Percentiles rank a stretch among this genome's conserved stretches.
phyloP scores from a whole-genome alignment of 1,140 invertebrate species.

The Drosophila sproati region DNA sequence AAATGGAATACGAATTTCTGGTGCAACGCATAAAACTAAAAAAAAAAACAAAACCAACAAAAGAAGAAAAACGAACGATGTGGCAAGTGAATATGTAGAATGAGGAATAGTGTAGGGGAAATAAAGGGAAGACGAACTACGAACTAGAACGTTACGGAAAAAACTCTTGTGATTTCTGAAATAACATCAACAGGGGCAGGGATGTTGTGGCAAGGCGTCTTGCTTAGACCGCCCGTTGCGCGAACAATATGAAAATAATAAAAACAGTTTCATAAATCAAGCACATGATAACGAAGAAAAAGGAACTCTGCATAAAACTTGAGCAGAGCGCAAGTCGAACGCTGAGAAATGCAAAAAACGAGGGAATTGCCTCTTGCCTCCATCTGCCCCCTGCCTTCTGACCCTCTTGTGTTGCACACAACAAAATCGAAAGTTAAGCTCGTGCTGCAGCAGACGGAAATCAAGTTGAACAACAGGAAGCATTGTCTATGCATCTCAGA shows the following conservation, averaged over 20 bases:
- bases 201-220: slow-evolving; percentile 8
- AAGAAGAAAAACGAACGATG: slow-evolving; percentile 21
- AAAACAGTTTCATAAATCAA: slow-evolving; percentile 83
- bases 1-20: slow-evolving; percentile 73
- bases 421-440: slow-evolving; percentile 74
- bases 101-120: background rate
- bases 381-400: background rate
- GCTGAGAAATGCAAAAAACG: slow-evolving; percentile 53
- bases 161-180: slow-evolving; percentile 77
- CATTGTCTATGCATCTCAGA: slow-evolving; percentile 29
- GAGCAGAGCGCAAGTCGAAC: slow-evolving; percentile 42
- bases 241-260: slow-evolving; percentile 82
- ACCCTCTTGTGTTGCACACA: slow-evolving; percentile 14
- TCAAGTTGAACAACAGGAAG: slow-evolving; percentile 76
- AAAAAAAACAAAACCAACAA: slow-evolving; percentile 40
- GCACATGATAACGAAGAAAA: slow-evolving; percentile 69
- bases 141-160: slow-evolving; percentile 18
- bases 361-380: slow-evolving; percentile 30
- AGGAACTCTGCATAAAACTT: slow-evolving; percentile 74
- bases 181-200: slow-evolving; percentile 48
- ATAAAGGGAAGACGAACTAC: background rate
- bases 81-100: slow-evolving; percentile 29
- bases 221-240: slow-evolving; percentile 35
- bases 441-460: slow-evolving; percentile 61
- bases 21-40: slow-evolving; percentile 62